Percentiles rank a stretch among this genome's conserved stretches.
Evolutionary conservation across 2,113 vertebrate species (phyloP).

Genomic region (Scortum barcoo): DNA sequence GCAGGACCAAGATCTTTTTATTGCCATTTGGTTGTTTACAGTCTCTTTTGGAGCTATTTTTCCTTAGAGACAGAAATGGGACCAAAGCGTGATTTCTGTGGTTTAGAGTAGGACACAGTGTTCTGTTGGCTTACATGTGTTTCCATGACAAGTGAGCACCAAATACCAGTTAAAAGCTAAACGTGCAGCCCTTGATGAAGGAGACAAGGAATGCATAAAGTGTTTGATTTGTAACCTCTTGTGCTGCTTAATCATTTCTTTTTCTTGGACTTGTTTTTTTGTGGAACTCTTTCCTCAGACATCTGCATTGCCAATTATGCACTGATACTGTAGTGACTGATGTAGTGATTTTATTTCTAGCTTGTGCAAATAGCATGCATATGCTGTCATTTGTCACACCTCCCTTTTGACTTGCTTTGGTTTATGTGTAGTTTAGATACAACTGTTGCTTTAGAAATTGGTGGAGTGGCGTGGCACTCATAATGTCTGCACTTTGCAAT

Average conservation of each 20-base stretch:
- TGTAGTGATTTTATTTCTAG: not conserved
- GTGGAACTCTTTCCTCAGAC: not conserved
- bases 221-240: not conserved
- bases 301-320: not conserved
- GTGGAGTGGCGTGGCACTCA: too few relatives aligned
- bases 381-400: not conserved
- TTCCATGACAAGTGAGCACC: constrained; percentile 16
- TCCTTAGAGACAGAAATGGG: not conserved
- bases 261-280: not conserved
- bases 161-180: constrained; percentile 19
- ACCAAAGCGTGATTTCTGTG: constrained; percentile 9
- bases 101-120: constrained; percentile 19
- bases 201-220: not conserved
- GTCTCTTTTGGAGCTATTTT: not conserved
- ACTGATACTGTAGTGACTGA: not conserved
- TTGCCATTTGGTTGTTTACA: not conserved
- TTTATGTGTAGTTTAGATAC: not conserved
- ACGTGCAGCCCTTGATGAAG: not conserved
- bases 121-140: constrained; percentile 34
- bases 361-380: too few relatives aligned
- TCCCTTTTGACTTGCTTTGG: not conserved
- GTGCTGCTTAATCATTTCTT: not conserved
- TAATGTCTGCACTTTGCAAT: too few relatives aligned
- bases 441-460: not conserved
- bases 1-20: not conserved